These are phyloP conservation scores for Hybos culiciformis DNA, from an alignment of 2,888 invertebrate genomes.

Conservation along the genomic window DNA sequence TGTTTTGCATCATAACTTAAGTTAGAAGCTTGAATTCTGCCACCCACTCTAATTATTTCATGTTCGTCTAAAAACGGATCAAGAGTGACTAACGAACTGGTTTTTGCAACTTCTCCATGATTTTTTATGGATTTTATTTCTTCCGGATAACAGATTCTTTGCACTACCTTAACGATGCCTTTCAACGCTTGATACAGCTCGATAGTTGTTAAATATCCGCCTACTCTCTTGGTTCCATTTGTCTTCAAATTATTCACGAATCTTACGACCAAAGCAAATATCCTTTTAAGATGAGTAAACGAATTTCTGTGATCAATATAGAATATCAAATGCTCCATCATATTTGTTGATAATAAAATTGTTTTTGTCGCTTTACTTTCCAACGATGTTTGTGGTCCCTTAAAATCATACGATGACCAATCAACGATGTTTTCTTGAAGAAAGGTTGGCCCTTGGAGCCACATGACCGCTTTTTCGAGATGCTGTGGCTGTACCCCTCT, in stretches of 20 bases:
- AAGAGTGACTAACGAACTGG: too few species aligned
- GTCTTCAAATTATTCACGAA: background rate
- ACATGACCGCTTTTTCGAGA: background rate
- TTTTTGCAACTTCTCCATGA: too few species aligned
- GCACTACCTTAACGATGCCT: background rate
- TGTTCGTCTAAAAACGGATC: constrained; percentile 16
- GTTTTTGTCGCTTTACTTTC: background rate
- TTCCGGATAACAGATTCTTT: too few species aligned
- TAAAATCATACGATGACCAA: too few species aligned
- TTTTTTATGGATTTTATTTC: too few species aligned
- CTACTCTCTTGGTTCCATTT: background rate
- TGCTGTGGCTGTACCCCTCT: background rate
- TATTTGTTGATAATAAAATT: too few species aligned
- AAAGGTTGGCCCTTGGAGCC: constrained; percentile 2
- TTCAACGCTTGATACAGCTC: background rate
- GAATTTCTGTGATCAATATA: background rate
- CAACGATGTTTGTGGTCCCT: background rate
- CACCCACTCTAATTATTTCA: constrained; percentile 20
- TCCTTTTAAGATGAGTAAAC: background rate
- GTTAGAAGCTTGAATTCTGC: constrained; percentile 15
- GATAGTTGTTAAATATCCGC: background rate
- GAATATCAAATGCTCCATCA: background rate
- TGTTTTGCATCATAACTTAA: constrained; percentile 15
- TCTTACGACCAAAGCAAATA: background rate
- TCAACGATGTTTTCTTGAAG: background rate